Percentiles rank a stretch among this genome's conserved stretches.
phyloP scores from a whole-genome alignment of 2,797 vertebrate genomes.

The Scomberomorus guttatus region DNA sequence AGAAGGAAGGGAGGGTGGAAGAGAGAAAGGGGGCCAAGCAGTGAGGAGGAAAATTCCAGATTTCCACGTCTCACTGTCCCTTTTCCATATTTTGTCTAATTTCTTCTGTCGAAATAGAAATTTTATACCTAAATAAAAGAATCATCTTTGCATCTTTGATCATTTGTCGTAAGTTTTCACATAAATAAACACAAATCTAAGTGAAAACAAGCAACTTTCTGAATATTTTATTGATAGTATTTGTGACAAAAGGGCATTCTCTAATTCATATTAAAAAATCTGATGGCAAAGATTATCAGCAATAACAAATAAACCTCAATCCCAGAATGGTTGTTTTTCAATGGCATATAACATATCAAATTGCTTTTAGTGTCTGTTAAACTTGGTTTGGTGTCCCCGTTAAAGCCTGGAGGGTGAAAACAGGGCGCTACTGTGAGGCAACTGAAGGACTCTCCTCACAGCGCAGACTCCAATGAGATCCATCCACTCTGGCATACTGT shows the following conservation, averaged over 20 bases:
- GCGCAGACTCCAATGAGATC: conserved; percentile 60
- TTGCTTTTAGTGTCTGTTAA: conserved; percentile 16
- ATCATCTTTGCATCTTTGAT: not conserved
- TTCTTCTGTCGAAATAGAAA: not conserved
- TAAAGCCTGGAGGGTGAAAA: conserved; percentile 48
- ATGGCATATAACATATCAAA: not conserved
- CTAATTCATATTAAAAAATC: too few relatives aligned
- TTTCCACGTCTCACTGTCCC: not conserved
- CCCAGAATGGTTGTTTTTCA: not conserved
- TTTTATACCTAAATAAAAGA: not conserved
- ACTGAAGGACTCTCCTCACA: conserved; percentile 65
- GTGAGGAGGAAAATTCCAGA: conserved; percentile 34
- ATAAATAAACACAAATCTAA: not conserved
- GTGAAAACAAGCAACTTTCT: not conserved
- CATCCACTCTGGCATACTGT: conserved; percentile 61
- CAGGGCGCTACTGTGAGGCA: conserved; percentile 45
- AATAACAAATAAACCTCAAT: not conserved
- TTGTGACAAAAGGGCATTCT: not conserved
- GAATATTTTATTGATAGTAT: not conserved
- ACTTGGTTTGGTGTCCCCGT: conserved; percentile 75
- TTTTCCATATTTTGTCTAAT: conserved; percentile 12
- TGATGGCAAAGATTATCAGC: too few relatives aligned
- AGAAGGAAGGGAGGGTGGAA: conserved; percentile 68
- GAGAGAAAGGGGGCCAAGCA: conserved; percentile 3
- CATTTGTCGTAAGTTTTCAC: not conserved